Percentiles rank a stretch among this genome's conserved stretches.
phyloP scores from a whole-genome alignment of 2,888 invertebrate genomes.

The Limulus polyphemus region DNA sequence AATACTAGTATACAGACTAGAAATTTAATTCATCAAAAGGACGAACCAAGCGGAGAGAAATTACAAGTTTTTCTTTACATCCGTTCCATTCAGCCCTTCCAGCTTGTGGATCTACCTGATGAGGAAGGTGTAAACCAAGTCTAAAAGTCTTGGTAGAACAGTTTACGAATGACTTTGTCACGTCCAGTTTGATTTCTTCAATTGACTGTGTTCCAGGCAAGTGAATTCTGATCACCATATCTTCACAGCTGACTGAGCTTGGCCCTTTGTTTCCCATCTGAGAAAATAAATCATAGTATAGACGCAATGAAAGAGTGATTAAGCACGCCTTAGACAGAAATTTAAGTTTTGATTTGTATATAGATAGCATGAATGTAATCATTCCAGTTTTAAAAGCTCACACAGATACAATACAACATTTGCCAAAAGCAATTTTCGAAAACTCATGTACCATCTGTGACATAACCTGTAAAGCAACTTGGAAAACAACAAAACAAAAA shows the following conservation, averaged over 20 bases:
- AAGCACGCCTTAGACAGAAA: too few relatives aligned
- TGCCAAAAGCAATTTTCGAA: too few relatives aligned
- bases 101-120: constrained; percentile 63
- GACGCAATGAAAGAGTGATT: too few relatives aligned
- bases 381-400: too few relatives aligned
- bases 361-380: too few relatives aligned
- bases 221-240: constrained; percentile 61
- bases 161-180: constrained; percentile 47
- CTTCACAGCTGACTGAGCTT: constrained; percentile 69
- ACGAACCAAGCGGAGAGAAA: not conserved
- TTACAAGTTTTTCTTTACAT: not conserved
- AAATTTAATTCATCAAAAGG: not conserved
- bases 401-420: too few relatives aligned
- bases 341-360: too few relatives aligned
- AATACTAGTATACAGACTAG: not conserved
- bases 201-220: constrained; percentile 57
- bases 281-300: not conserved
- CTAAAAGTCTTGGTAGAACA: constrained; percentile 52
- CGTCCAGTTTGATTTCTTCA: constrained; percentile 59
- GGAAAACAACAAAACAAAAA: too few relatives aligned
- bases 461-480: too few relatives aligned
- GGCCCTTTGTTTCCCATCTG: constrained; percentile 70
- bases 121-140: constrained; percentile 62
- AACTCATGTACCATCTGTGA: too few relatives aligned
- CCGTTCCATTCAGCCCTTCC: constrained; percentile 67